These are phyloP conservation scores for Meganola albula DNA, from an alignment of 2,888 invertebrate species.

Conservation along the genomic window DNA sequence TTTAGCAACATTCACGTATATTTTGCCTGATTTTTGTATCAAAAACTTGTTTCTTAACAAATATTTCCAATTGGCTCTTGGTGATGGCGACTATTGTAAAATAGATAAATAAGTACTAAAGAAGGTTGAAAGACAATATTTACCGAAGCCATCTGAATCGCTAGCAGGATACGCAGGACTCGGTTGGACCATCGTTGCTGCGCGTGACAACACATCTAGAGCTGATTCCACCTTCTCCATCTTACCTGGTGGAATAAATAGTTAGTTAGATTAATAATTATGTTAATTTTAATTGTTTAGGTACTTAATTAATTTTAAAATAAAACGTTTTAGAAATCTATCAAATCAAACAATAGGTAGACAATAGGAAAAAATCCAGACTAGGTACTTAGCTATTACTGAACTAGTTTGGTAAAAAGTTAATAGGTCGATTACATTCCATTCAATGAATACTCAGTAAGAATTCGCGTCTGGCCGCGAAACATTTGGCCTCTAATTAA, in stretches of 20 bases:
- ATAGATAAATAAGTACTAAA: too few species aligned
- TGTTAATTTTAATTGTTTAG: too few species aligned
- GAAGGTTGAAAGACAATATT: slow-evolving; percentile 31
- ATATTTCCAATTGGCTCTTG: too few species aligned
- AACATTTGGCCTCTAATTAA: slow-evolving; percentile 56
- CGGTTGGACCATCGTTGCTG: slow-evolving; percentile 92
- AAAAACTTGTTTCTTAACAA: too few species aligned
- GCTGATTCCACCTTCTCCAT: slow-evolving; percentile 90
- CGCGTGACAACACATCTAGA: slow-evolving; percentile 90
- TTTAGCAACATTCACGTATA: slow-evolving; percentile 27
- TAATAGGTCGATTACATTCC: slow-evolving; percentile 14
- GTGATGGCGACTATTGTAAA: too few species aligned
- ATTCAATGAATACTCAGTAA: slow-evolving; percentile 32
- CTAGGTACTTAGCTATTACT: too few species aligned
- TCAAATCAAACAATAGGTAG: too few species aligned
- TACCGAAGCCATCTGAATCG: slow-evolving; percentile 76
- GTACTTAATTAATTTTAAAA: too few species aligned
- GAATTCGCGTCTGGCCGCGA: slow-evolving; percentile 47
- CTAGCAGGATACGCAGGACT: slow-evolving; percentile 74
- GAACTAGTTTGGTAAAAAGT: slow-evolving; percentile 13
- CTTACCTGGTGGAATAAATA: slow-evolving; percentile 34
- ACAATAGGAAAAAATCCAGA: too few species aligned
- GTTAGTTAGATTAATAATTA: too few species aligned
- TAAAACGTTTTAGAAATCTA: too few species aligned
- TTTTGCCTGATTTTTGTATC: too few species aligned